Evolutionary conservation across 2,888 invertebrate species (phyloP).

Genomic region (Malachius bipustulatus): DNA sequence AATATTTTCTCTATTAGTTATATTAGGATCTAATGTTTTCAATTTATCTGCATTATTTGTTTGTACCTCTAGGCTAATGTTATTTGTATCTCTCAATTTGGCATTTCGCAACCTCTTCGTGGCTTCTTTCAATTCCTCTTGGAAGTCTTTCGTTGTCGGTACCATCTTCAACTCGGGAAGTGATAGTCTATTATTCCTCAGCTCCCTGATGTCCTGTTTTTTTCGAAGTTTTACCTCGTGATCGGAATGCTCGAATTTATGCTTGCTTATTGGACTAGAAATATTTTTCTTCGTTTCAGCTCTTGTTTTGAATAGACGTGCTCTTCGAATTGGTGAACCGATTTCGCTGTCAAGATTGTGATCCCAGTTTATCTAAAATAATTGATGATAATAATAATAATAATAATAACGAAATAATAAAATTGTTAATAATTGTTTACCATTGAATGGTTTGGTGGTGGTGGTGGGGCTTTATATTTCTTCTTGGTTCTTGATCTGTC

Average conservation of each 20-base stretch:
- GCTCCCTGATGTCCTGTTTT: slow-evolving; percentile 16
- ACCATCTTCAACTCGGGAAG: slow-evolving; percentile 36
- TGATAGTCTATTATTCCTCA: slow-evolving; percentile 29
- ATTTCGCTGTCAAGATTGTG: slow-evolving; percentile 17
- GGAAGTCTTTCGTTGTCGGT: slow-evolving; percentile 41
- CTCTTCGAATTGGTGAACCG: slow-evolving; percentile 39
- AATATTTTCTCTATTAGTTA: slow-evolving; percentile 38
- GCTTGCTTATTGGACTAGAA: slow-evolving; percentile 29
- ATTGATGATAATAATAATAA: slow-evolving; percentile 13
- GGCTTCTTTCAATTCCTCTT: slow-evolving; percentile 40
- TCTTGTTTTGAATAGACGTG: slow-evolving; percentile 62
- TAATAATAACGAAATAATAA: slow-evolving; percentile 5
- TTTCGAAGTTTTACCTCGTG: slow-evolving; percentile 9
- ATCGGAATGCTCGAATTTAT: slow-evolving; percentile 12
- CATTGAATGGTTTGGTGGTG: slow-evolving; percentile 33
- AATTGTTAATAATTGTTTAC: slow-evolving; percentile 2
- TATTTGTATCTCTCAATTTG: slow-evolving; percentile 19
- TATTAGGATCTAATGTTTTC: slow-evolving; percentile 35
- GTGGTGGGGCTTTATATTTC: slow-evolving; percentile 66
- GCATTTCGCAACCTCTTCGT: slow-evolving; percentile 30
- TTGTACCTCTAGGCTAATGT: slow-evolving; percentile 25
- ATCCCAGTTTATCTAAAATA: slow-evolving; percentile 30
- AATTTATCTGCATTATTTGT: slow-evolving; percentile 38
- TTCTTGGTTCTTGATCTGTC: slow-evolving; percentile 49
- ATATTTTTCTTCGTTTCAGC: slow-evolving; percentile 52